Percentiles rank a stretch among this genome's conserved stretches.
phyloP scores from a whole-genome alignment of 2,797 vertebrate species.

The Crax fasciolata region DNA sequence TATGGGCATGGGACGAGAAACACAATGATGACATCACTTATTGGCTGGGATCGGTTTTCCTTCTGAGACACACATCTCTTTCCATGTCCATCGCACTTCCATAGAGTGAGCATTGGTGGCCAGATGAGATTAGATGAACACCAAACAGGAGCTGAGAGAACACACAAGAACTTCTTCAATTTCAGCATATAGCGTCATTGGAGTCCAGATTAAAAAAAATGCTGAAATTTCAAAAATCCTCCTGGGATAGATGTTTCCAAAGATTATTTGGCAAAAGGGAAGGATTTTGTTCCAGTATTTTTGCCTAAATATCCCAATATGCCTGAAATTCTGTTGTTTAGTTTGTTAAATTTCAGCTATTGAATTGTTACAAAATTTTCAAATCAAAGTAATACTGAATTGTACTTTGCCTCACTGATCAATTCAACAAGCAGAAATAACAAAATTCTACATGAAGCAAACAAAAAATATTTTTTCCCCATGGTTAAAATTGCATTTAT shows the following conservation, averaged over 20 bases:
- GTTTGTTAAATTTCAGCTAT: not conserved
- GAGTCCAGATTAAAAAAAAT: not conserved
- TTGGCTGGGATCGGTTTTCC: not conserved
- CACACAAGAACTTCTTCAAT: not conserved
- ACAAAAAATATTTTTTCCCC: not conserved
- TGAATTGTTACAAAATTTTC: not conserved
- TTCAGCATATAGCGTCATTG: not conserved
- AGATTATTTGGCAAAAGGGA: not conserved
- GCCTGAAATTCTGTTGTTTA: not conserved
- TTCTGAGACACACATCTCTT: not conserved
- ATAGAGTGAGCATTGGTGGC: not conserved
- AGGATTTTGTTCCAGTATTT: not conserved
- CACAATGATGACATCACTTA: not conserved
- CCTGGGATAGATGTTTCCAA: not conserved
- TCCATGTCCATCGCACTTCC: not conserved
- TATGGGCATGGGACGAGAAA: not conserved
- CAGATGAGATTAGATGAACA: not conserved
- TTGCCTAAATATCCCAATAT: not conserved
- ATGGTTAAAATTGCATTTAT: not conserved
- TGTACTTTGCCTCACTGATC: too few relatives aligned
- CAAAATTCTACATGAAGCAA: not conserved
- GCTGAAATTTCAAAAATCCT: not conserved
- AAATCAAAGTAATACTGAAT: not conserved
- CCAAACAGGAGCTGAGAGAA: not conserved
- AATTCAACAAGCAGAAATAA: not conserved